Percentiles rank a stretch among this genome's conserved stretches.
These are phyloP conservation scores for Leptestheria dahalacensis DNA, from an alignment of 1,140 invertebrate genomes.

Conservation along the genomic window DNA sequence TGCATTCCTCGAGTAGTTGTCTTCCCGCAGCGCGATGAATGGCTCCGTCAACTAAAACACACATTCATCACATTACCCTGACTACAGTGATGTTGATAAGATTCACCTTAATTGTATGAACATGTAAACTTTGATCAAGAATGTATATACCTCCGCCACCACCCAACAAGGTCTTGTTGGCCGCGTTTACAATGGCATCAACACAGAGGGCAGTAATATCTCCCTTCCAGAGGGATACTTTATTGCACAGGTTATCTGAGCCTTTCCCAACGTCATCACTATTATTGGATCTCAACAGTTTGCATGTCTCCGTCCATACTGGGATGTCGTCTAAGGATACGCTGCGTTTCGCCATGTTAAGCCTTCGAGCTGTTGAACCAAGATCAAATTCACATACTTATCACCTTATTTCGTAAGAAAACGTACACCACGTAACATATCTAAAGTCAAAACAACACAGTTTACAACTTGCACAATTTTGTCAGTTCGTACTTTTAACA, in stretches of 20 bases:
- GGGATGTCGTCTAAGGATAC: too few species aligned
- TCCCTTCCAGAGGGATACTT: slow-evolving; percentile 38
- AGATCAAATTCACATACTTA: too few species aligned
- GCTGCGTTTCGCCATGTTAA: too few species aligned
- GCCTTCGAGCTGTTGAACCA: too few species aligned
- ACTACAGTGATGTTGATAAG: background rate
- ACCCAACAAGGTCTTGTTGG: slow-evolving; percentile 57
- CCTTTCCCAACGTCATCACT: background rate
- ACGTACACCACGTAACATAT: too few species aligned
- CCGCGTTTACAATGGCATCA: slow-evolving; percentile 85
- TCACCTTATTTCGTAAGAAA: too few species aligned
- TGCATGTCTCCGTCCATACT: too few species aligned
- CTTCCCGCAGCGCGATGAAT: slow-evolving; percentile 63
- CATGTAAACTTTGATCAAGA: slow-evolving; percentile 11
- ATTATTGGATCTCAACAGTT: too few species aligned
- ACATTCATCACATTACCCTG: background rate
- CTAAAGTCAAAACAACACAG: too few species aligned
- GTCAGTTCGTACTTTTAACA: too few species aligned
- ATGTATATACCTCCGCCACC: slow-evolving; percentile 49
- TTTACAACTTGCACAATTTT: too few species aligned
- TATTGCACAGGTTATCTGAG: background rate
- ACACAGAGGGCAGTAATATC: slow-evolving; percentile 79
- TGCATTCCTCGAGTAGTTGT: slow-evolving; percentile 51
- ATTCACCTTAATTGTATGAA: too few species aligned
- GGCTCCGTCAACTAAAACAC: slow-evolving; percentile 52